Evolutionary conservation across 2,888 invertebrate genomes (phyloP).

Genomic region (Calephelis perditalis): DNA sequence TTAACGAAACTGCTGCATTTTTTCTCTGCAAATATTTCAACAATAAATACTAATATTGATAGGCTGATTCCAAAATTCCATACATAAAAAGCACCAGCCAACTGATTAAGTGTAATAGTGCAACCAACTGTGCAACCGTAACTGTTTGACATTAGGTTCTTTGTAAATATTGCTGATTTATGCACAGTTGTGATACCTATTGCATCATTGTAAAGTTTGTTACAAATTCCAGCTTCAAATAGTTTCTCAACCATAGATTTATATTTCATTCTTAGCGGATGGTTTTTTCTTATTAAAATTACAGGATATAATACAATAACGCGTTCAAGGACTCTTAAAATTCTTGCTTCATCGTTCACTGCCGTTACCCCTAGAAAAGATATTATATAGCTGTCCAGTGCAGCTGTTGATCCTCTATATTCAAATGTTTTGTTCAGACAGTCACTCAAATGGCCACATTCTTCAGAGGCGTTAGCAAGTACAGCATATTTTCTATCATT

Average conservation of each 20-base stretch:
- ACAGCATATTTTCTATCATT: slow-evolving; percentile 40
- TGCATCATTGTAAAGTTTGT: no score
- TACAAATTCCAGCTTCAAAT: slow-evolving; percentile 55
- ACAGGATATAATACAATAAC: slow-evolving; percentile 51
- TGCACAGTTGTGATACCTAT: no score
- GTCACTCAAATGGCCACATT: slow-evolving; percentile 42
- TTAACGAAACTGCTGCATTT: background rate
- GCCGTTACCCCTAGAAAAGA: slow-evolving; percentile 45
- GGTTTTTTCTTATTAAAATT: slow-evolving; percentile 48
- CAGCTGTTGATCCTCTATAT: slow-evolving; percentile 45
- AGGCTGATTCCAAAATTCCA: slow-evolving; percentile 48
- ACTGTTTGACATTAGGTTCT: no score
- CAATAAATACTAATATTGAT: slow-evolving; percentile 41
- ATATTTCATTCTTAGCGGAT: slow-evolving; percentile 37
- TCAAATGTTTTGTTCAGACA: slow-evolving; percentile 38
- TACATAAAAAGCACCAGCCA: slow-evolving; percentile 47
- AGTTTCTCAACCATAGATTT: slow-evolving; percentile 39
- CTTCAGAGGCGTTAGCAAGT: slow-evolving; percentile 41
- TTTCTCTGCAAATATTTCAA: slow-evolving; percentile 35
- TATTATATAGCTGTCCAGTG: slow-evolving; percentile 42
- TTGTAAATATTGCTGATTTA: no score
- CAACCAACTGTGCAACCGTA: no score
- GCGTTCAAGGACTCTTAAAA: slow-evolving; percentile 44
- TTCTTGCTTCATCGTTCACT: slow-evolving; percentile 48
- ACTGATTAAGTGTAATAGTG: slow-evolving; percentile 45